Conservation (phyloP, 2,888 invertebrate genomes). For the Bruchidius siliquastri region DNA sequence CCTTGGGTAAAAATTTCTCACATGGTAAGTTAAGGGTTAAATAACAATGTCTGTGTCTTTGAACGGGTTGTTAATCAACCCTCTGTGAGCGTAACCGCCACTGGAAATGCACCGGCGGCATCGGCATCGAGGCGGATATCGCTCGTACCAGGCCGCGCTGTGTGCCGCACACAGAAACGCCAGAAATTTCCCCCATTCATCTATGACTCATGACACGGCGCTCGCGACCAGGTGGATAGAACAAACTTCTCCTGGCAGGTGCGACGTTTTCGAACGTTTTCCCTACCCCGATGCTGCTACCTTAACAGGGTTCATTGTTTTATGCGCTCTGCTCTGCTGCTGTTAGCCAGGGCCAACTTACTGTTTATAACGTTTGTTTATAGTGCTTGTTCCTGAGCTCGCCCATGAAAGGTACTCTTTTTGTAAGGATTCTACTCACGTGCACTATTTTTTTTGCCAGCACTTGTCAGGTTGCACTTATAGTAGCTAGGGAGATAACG, state of each 20-base stretch:
- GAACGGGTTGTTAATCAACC: not conserved
- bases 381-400: not conserved
- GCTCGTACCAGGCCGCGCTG: not conserved
- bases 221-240: not conserved
- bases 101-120: not conserved
- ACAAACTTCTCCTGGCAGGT: not conserved
- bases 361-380: not conserved
- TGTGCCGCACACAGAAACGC: not conserved
- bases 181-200: not conserved
- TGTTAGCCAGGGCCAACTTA: not conserved
- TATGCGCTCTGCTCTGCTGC: not conserved
- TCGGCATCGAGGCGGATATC: not conserved
- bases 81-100: not conserved
- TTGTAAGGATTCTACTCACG: not conserved
- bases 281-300: not conserved
- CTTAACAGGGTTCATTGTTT: not conserved
- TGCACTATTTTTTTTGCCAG: not conserved
- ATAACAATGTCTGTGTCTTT: no score
- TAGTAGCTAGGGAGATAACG: no score
- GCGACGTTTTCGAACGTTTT: not conserved
- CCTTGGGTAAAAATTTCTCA: no score
- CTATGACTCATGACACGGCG: not conserved
- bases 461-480: not conserved
- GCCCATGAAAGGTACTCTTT: not conserved
- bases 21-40: no score